Percentiles rank a stretch among this genome's conserved stretches.
Conservation (phyloP, 1,140 invertebrate species). For the Platorchestia sp. region DNA sequence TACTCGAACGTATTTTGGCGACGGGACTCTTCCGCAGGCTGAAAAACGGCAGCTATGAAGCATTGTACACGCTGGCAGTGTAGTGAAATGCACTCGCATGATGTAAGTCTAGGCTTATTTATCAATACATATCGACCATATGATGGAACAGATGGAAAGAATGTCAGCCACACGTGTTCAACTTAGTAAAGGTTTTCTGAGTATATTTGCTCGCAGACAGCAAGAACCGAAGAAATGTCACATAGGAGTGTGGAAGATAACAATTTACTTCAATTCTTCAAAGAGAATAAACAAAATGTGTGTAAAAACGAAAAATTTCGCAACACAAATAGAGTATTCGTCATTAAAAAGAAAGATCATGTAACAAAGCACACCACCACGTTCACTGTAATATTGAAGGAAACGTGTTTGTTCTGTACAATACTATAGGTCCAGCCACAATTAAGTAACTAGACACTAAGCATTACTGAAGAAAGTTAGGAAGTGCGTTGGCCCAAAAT, state of each 20-base stretch:
- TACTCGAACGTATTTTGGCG: constrained; percentile 67
- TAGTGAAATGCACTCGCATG: neutral
- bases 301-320: neutral
- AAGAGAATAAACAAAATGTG: neutral
- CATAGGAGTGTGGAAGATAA: neutral
- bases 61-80: neutral
- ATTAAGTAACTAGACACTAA: neutral
- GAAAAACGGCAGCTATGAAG: neutral
- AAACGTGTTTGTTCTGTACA: neutral
- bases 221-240: neutral
- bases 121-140: neutral
- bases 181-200: neutral
- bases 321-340: neutral
- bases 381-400: no score
- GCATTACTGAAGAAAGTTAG: neutral
- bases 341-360: neutral
- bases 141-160: neutral
- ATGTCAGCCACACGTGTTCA: neutral
- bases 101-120: neutral
- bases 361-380: neutral
- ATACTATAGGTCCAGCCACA: neutral
- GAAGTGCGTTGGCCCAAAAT: neutral
- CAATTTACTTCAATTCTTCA: neutral
- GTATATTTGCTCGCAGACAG: neutral
- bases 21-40: constrained; percentile 66